phyloP scores from a whole-genome alignment of 2,113 vertebrate species.

The Cyrtonyx montezumae region DNA sequence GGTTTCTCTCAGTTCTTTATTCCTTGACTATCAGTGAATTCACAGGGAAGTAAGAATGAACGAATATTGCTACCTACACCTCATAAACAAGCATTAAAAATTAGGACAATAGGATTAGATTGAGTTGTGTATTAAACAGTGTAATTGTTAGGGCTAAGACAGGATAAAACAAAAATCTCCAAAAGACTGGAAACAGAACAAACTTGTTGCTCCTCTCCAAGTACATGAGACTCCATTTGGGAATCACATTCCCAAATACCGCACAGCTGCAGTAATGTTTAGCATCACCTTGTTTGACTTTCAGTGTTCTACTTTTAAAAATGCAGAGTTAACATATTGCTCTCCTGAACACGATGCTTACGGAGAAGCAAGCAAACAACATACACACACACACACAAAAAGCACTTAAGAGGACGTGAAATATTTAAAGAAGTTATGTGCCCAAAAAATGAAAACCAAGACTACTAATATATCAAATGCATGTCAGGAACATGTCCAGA shows the following conservation, averaged over 20 bases:
- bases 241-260: neutral
- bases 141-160: neutral
- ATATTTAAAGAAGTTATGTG: neutral
- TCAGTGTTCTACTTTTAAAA: neutral
- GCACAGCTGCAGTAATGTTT: neutral
- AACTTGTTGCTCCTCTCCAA: neutral
- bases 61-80: neutral
- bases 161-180: neutral
- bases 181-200: neutral
- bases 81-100: neutral
- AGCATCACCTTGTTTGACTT: neutral
- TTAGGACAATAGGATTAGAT: neutral
- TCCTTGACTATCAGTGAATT: neutral
- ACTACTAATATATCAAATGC: neutral
- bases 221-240: neutral
- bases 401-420: neutral
- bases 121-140: neutral
- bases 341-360: accelerated
- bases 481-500: neutral
- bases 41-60: neutral
- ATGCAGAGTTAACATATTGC: neutral
- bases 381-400: too few relatives aligned
- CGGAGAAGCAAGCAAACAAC: neutral
- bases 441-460: neutral
- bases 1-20: neutral